Evolutionary conservation across 2,113 vertebrate species (phyloP).

Genomic region (Sylvietta virens): DNA sequence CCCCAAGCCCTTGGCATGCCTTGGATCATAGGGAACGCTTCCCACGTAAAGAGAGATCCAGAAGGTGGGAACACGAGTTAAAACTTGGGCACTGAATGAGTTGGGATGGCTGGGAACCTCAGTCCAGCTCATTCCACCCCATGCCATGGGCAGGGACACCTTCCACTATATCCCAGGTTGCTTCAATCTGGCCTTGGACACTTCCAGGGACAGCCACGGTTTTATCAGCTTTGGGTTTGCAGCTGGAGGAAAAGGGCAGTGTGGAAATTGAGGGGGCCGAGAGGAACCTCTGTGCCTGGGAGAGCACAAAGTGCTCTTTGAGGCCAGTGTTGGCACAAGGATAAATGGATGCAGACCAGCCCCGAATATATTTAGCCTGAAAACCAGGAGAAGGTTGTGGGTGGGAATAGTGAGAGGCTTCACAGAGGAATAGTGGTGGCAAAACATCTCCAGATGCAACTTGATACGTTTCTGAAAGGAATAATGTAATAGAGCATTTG

Average conservation of each 20-base stretch:
- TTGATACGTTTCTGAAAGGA: not conserved
- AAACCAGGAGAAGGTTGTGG: not conserved
- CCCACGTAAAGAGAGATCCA: not conserved
- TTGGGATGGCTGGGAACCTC: not conserved
- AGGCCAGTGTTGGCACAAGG: not conserved
- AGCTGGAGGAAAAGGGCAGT: not conserved
- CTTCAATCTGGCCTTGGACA: not conserved
- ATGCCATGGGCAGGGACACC: not conserved
- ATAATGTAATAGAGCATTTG: not conserved
- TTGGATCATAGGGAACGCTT: not conserved
- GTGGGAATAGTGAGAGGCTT: too few species aligned
- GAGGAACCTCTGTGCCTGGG: not conserved
- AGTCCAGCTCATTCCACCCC: not conserved
- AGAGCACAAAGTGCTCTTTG: not conserved
- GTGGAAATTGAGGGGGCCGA: not conserved
- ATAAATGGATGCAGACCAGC: not conserved
- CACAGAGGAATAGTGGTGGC: not conserved
- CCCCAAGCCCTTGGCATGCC: not conserved
- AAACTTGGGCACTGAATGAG: rapidly evolving
- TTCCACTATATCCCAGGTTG: not conserved
- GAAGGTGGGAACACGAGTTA: not conserved
- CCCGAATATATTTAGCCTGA: not conserved
- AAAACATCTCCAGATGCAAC: not conserved
- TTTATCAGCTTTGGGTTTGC: not conserved
- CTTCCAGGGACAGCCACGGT: not conserved